Evolutionary conservation across 2,113 vertebrate genomes (phyloP), one percentile per base, ranked within the genome.

Genomic region (Loxodonta africana): DNA sequence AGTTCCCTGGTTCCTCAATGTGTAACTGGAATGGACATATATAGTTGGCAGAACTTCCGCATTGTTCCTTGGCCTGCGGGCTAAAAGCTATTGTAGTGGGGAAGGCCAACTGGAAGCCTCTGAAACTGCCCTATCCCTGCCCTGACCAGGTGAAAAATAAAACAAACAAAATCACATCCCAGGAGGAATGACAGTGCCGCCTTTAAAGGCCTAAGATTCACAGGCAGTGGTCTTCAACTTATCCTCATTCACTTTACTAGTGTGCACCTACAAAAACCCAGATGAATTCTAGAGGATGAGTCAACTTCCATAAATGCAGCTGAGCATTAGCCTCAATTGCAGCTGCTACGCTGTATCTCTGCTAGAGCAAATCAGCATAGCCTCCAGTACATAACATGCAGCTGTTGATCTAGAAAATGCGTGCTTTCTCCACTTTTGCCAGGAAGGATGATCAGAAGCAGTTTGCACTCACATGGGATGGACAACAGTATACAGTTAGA

Each of bases 301-400:
- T 28, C 6, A 46, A 6, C 8, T 3, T 92, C 44, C 33, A 0
- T 5, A 46, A 17, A 25, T 21, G 57, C 46, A 30, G 10, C 20
- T 7, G 6, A 23, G 80, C 12, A 8, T 23, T 1, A 1, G 5
- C 6, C 23, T 83, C 1, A 1, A 3, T 1, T 3, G n/a, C 18
- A 26, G 74, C 88, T 33, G 33, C 26, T 3, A 14, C 2, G 69
- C 76, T 4, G 1, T 3, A 2, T 23, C 26, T 69, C 28, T 4
- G 41, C 57, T 3, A 0, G 4, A 30, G 14, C 28, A 1, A 77
- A 9, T 12, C 37, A 4, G 3, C 37, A 6, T 5, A n/a, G 77
- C 65, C 67, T 62, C 44, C 0, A 60, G 41, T 0, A 23, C 76
- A 6, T 0, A 4, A 11, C 0, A 0, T 0, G 9, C 1, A 26